Percentiles rank a stretch among this genome's conserved stretches.
These are phyloP conservation scores for Cheilosia impressa DNA, from an alignment of 2,888 invertebrate genomes.

Conservation along the genomic window DNA sequence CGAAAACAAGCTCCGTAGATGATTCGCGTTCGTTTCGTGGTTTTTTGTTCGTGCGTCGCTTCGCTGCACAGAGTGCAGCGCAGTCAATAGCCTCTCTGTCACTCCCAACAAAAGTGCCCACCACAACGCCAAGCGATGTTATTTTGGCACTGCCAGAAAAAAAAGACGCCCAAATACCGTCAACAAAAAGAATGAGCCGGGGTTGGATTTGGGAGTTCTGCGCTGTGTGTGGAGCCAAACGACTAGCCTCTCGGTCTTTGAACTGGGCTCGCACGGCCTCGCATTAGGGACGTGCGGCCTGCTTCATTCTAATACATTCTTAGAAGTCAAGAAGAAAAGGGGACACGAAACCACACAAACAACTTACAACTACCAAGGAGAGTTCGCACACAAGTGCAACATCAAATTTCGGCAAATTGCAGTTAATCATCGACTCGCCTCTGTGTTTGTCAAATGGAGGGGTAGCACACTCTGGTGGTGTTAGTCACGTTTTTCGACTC, in stretches of 20 bases:
- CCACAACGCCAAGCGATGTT: constrained; percentile 41
- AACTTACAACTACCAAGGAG: constrained; percentile 4
- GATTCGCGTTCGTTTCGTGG: constrained; percentile 33
- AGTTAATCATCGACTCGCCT: constrained; percentile 55
- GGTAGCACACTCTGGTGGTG: constrained; percentile 31
- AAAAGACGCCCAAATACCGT: constrained; percentile 17
- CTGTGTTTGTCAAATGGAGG: constrained; percentile 45
- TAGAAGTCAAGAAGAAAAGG: constrained; percentile 25
- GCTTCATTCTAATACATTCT: constrained; percentile 68
- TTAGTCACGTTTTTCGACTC: constrained; percentile 61
- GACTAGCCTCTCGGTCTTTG: constrained; percentile 69
- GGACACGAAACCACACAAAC: constrained; percentile 8
- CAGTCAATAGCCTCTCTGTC: constrained; percentile 71
- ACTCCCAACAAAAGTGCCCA: constrained; percentile 37
- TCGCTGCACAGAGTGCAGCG: constrained; percentile 65
- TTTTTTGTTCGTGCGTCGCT: constrained; percentile 26
- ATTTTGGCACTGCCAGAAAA: constrained; percentile 52
- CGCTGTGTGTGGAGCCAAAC: constrained; percentile 1
- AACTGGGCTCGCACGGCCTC: constrained; percentile 68
- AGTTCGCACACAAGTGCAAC: constrained; percentile 16
- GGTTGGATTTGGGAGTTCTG: background rate
- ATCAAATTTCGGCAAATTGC: constrained; percentile 70
- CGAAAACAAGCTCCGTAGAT: constrained; percentile 49
- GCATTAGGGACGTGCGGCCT: constrained; percentile 40
- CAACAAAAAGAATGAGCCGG: constrained; percentile 20